Conservation (phyloP, 2,888 invertebrate species). For the Augiades crinisus region DNA sequence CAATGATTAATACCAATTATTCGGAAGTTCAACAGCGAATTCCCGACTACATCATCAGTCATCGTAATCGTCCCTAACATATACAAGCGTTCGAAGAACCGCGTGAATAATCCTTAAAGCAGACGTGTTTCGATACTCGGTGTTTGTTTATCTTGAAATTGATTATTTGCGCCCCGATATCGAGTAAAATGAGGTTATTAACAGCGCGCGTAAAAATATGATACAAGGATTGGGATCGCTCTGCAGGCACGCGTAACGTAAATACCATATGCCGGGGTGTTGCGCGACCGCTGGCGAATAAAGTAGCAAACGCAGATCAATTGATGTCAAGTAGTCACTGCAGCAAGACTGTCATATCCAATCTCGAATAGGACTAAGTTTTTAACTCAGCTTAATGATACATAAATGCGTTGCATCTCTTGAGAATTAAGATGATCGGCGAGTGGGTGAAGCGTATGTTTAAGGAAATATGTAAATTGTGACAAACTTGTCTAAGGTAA, state of each 20-base stretch:
- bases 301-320: too few relatives aligned
- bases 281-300: not conserved
- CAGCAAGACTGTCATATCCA: too few relatives aligned
- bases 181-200: slow-evolving; percentile 26
- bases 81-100: slow-evolving; percentile 19
- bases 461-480: too few relatives aligned
- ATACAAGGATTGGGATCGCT: slow-evolving; percentile 14
- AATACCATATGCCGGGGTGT: not conserved
- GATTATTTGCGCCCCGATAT: slow-evolving; percentile 25
- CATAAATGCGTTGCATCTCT: too few relatives aligned
- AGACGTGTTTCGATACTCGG: slow-evolving; percentile 21
- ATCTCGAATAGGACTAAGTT: too few relatives aligned
- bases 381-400: too few relatives aligned
- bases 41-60: slow-evolving; percentile 16
- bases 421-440: too few relatives aligned
- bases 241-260: slow-evolving; percentile 1
- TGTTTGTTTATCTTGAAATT: slow-evolving; percentile 24
- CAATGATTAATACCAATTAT: slow-evolving; percentile 6
- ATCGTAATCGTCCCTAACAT: slow-evolving; percentile 19
- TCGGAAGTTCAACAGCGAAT: slow-evolving; percentile 1
- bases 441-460: too few relatives aligned
- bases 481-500: too few relatives aligned
- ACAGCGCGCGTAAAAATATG: slow-evolving; percentile 24
- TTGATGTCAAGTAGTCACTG: too few relatives aligned
- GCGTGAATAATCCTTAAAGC: slow-evolving; percentile 23